A percentile compares a stretch with the other conserved stretches of the same genome.
These are phyloP conservation scores for Hippocampus kuda DNA, from an alignment of 2,797 vertebrate genomes.

Conservation along the genomic window DNA sequence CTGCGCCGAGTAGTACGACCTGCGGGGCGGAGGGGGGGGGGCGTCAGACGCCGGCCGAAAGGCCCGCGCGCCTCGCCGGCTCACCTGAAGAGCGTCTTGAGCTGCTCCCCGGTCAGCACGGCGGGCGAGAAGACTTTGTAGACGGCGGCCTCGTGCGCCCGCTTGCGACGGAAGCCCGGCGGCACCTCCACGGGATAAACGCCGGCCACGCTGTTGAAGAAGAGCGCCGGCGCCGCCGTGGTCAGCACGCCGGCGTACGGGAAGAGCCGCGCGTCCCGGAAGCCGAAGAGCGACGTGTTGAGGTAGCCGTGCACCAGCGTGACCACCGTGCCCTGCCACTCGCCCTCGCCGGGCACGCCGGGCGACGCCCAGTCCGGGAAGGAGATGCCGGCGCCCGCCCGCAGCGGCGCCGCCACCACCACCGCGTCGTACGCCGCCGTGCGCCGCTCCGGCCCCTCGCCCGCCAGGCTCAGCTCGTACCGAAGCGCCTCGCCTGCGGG, in stretches of 20 bases:
- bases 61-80: background rate
- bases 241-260: constrained; percentile 87
- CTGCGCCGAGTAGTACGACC: constrained; percentile 95
- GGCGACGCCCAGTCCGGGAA: constrained; percentile 76
- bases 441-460: constrained; percentile 53
- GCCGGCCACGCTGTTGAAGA: constrained; percentile 84
- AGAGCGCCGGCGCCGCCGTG: constrained; percentile 72
- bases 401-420: constrained; percentile 81
- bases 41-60: background rate
- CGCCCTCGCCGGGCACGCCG: constrained; percentile 61
- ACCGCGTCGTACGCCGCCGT: constrained; percentile 86
- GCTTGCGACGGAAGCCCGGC: constrained; percentile 79
- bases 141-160: constrained; percentile 88
- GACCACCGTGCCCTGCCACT: constrained; percentile 79
- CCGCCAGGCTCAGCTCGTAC: constrained; percentile 78
- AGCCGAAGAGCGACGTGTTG: constrained; percentile 92
- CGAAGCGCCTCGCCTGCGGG: constrained; percentile 71
- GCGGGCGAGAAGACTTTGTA: constrained; percentile 87
- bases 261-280: constrained; percentile 89
- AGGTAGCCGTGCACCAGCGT: constrained; percentile 94
- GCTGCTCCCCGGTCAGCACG: constrained; percentile 76
- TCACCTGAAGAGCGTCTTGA: constrained; percentile 88
- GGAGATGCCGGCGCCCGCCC: constrained; percentile 68
- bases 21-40: constrained; percentile 2
- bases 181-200: constrained; percentile 91